A percentile compares a stretch with the other conserved stretches of the same genome.
phyloP scores from a whole-genome alignment of 35 echinoderm and acorn worm species.

The Apostichopus parvimensis region DNA sequence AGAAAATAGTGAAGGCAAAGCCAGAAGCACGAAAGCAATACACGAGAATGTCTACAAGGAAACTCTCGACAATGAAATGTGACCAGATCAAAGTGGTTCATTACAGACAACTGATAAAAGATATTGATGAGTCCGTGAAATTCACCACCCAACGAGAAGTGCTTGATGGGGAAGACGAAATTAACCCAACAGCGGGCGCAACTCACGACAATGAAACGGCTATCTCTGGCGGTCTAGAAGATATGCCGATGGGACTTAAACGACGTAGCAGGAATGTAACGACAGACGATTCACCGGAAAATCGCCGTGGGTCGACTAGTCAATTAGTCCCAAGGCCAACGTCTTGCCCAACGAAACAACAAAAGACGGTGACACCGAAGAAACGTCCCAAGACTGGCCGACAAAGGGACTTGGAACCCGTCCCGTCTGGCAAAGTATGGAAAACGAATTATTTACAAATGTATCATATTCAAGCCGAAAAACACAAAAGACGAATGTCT shows the following conservation, averaged over 20 bases:
- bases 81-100: constrained; percentile 68
- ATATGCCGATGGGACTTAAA: constrained; percentile 5
- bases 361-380: constrained; percentile 35
- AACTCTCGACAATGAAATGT: constrained; percentile 66
- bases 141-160: not conserved
- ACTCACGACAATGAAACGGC: not conserved
- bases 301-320: not conserved
- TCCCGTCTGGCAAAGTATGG: constrained; percentile 62
- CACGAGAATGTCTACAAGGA: constrained; percentile 52
- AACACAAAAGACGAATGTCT: constrained; percentile 70
- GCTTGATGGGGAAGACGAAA: not conserved
- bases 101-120: constrained; percentile 32
- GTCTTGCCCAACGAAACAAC: constrained; percentile 38
- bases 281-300: not conserved
- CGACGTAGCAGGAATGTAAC: not conserved
- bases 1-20: constrained; percentile 55
- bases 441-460: constrained; percentile 73
- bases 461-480: constrained; percentile 64
- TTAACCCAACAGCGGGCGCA: not conserved
- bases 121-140: not conserved
- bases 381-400: constrained; percentile 26
- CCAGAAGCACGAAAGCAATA: constrained; percentile 53
- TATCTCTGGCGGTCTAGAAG: not conserved
- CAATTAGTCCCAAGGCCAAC: constrained; percentile 17
- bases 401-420: not conserved